Percentiles rank a stretch among this genome's conserved stretches.
These are phyloP conservation scores for Calephelis virginiensis DNA, from an alignment of 1,140 invertebrate species.

Conservation along the genomic window DNA sequence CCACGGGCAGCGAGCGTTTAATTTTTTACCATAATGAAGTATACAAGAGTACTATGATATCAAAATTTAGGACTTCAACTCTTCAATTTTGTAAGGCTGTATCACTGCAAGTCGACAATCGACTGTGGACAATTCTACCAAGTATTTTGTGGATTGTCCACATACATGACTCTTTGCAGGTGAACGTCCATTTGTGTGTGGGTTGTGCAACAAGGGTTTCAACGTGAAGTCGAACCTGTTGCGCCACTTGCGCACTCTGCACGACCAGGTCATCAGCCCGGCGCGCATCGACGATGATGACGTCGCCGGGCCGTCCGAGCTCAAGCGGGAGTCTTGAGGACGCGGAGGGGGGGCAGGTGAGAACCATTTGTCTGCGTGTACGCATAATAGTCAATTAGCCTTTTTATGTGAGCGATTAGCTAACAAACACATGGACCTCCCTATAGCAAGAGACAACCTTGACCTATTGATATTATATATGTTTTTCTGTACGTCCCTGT, in stretches of 20 bases:
- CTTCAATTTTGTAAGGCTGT: no score
- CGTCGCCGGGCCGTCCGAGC: slow-evolving; percentile 48
- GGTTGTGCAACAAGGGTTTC: slow-evolving; percentile 87
- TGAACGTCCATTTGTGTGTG: slow-evolving; percentile 85
- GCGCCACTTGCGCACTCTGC: slow-evolving; percentile 85
- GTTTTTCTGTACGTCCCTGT: no score
- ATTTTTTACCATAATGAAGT: no score
- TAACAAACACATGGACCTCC: no score
- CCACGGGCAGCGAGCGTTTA: no score
- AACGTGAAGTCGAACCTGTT: slow-evolving; percentile 88
- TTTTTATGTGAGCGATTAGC: no score
- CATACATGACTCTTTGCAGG: slow-evolving; percentile 37
- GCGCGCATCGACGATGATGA: slow-evolving; percentile 48
- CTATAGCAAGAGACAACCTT: no score
- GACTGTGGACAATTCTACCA: no score
- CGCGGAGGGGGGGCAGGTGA: slow-evolving; percentile 65
- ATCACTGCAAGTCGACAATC: no score
- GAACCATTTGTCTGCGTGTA: neutral
- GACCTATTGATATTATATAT: no score
- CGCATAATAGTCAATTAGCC: neutral
- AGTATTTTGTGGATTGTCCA: slow-evolving; percentile 11
- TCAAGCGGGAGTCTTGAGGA: slow-evolving; percentile 69
- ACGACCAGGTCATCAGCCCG: slow-evolving; percentile 81
- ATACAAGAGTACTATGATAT: no score
- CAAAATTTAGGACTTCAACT: no score